Evolutionary conservation across 2,113 vertebrate genomes (phyloP), one percentile per base, ranked within the genome.

Genomic region (Notarius quadriscutis): DNA sequence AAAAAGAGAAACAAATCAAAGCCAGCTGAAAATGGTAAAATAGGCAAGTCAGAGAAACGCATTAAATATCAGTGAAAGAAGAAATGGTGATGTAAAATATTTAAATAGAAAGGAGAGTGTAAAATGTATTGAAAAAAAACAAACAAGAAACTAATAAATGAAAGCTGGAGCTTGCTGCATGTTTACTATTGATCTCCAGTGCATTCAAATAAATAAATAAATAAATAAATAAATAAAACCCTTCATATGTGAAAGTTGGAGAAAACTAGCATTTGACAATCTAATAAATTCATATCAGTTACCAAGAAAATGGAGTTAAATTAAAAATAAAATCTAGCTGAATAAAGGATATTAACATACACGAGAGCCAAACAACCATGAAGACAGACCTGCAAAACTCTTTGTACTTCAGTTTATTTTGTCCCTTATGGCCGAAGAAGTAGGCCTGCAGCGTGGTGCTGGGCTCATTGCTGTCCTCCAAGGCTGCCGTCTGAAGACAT

Each of bases 341-440:
- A 3, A 48, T 20, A 48, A 20, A 20, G 34, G 48, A 41, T 9
- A 18, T 48, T 74, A 1, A 74, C 20, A 48, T 7, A 7, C 67
- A 69, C 0, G 4, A 50, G 20, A 75, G 41, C 18, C 0, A 1
- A 5, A 20, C 7, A 18, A 9, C 17, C 41, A 11, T 25, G 20
- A n/a, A 27, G 50, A 15, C 50, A 14, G 6, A 99, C 98, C 96
- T 98, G 93, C 89, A 94, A 92, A 99, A 99, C 81, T 97, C 95
- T 34, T 93, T 94, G 92, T 97, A 99, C 87, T 93, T 96, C 89
- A 99, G 93, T 89, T 98, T 99, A 22, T 95, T 94, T 67, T 96
- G 92, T 92, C 98, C 98, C 90, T 87, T 94, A 92, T 92, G 96
- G 2, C 98, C 98, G 91, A 99, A 99, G 94, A 99, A 99, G 92